These are phyloP conservation scores for Beris morrisii DNA, from an alignment of 2,888 invertebrate species.

Conservation along the genomic window DNA sequence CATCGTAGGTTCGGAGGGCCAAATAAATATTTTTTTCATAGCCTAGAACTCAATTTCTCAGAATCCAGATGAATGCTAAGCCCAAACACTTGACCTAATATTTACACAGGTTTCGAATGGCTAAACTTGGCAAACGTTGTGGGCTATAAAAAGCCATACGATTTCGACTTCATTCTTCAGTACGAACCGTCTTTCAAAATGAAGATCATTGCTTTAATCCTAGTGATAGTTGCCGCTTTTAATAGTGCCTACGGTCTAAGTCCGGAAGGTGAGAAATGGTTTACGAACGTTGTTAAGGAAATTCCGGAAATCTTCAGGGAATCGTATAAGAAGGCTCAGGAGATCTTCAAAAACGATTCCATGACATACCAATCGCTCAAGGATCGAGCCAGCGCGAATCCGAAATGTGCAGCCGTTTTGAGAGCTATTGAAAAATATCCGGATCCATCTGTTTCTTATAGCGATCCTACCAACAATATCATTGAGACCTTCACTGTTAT, in stretches of 20 bases:
- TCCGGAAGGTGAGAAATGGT: conserved; percentile 5
- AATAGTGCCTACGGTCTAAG: not conserved
- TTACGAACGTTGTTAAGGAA: not conserved
- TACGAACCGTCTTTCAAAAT: not conserved
- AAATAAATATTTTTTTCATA: too few species aligned
- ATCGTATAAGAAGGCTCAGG: not conserved
- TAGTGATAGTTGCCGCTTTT: not conserved
- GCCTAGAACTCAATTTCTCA: too few species aligned
- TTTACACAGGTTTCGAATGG: too few species aligned
- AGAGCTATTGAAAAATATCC: not conserved
- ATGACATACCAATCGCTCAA: not conserved
- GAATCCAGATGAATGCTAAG: too few species aligned
- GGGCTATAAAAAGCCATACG: too few species aligned
- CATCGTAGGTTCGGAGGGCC: too few species aligned
- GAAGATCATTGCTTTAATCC: not conserved
- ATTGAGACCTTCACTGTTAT: conserved; percentile 1
- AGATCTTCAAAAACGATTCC: conserved; percentile 4
- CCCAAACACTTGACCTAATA: too few species aligned
- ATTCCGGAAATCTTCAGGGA: not conserved
- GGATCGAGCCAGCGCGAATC: conserved; percentile 6
- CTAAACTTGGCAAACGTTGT: too few species aligned
- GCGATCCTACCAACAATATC: not conserved
- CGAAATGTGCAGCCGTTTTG: not conserved
- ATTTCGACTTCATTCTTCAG: too few species aligned
- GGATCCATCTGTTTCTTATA: not conserved